phyloP scores from a whole-genome alignment of 2,113 vertebrate species.

The Monopterus albus region DNA sequence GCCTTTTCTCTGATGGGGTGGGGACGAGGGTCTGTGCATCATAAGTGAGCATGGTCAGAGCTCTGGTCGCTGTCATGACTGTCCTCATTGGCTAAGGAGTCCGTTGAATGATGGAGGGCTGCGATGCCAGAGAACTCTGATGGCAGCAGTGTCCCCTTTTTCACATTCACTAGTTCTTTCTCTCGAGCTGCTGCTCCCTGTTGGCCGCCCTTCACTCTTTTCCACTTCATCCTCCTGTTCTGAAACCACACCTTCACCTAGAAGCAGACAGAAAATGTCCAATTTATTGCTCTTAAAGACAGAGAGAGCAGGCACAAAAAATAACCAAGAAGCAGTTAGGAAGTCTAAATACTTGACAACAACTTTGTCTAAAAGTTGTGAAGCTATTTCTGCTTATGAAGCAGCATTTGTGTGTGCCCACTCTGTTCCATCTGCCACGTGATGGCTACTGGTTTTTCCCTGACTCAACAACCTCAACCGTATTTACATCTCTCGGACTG shows the following conservation, averaged over 20 bases:
- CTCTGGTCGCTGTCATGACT: constrained; percentile 98
- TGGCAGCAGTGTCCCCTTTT: constrained; percentile 94
- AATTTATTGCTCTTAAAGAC: background rate
- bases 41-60: constrained; percentile 96
- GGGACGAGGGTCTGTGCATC: constrained; percentile 76
- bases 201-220: constrained; percentile 97
- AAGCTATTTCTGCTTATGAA: constrained; percentile 78
- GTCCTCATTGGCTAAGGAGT: constrained; percentile 95
- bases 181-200: constrained; percentile 95
- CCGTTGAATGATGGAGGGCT: constrained; percentile 90
- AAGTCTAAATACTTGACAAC: background rate
- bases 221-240: constrained; percentile 99
- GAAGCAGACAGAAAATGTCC: constrained; percentile 17
- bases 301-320: background rate
- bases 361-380: constrained; percentile 49
- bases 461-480: constrained; percentile 80
- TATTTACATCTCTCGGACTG: constrained; percentile 85
- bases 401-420: constrained; percentile 70
- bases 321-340: background rate
- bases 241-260: constrained; percentile 99
- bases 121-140: constrained; percentile 94
- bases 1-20: constrained; percentile 62
- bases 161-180: constrained; percentile 98
- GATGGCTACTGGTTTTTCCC: constrained; percentile 80
- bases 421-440: constrained; percentile 81